Evolutionary conservation across 2,888 invertebrate species (phyloP).

Genomic region (Nymphalis urticae): DNA sequence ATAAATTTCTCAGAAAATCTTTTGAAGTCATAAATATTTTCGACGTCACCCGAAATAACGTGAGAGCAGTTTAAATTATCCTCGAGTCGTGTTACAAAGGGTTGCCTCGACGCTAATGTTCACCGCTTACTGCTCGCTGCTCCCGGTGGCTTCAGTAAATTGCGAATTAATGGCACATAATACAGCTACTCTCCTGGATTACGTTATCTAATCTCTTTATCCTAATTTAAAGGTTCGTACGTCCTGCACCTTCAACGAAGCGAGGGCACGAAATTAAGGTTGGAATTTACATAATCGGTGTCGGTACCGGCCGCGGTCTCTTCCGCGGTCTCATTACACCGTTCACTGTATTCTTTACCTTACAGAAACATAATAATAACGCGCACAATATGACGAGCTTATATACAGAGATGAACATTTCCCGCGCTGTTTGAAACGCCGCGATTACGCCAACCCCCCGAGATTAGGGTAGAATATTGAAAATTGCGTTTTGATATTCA

Average conservation of each 20-base stretch:
- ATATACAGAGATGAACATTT: conserved; percentile 41
- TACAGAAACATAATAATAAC: conserved; percentile 44
- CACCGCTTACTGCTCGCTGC: conserved; percentile 10
- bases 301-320: conserved; percentile 23
- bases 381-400: conserved; percentile 40
- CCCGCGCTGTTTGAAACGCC: conserved; percentile 37
- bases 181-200: conserved; percentile 46
- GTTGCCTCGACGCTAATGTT: conserved; percentile 14
- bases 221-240: conserved; percentile 52
- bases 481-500: conserved; percentile 40
- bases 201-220: conserved; percentile 53
- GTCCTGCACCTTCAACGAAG: conserved; percentile 38
- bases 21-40: conserved; percentile 45
- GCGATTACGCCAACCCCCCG: conserved; percentile 30
- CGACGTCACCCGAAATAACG: conserved; percentile 33
- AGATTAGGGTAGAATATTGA: conserved; percentile 41
- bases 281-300: conserved; percentile 54
- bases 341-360: conserved; percentile 48
- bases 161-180: conserved; percentile 47
- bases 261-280: conserved; percentile 47
- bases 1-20: conserved; percentile 44
- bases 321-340: conserved; percentile 42
- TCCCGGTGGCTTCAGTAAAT: conserved; percentile 44
- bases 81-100: conserved; percentile 15
- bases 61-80: conserved; percentile 11